Percentiles rank a stretch among this genome's conserved stretches.
Evolutionary conservation across 2,888 invertebrate species (phyloP).

Genomic region (Ichneumon xanthorius): DNA sequence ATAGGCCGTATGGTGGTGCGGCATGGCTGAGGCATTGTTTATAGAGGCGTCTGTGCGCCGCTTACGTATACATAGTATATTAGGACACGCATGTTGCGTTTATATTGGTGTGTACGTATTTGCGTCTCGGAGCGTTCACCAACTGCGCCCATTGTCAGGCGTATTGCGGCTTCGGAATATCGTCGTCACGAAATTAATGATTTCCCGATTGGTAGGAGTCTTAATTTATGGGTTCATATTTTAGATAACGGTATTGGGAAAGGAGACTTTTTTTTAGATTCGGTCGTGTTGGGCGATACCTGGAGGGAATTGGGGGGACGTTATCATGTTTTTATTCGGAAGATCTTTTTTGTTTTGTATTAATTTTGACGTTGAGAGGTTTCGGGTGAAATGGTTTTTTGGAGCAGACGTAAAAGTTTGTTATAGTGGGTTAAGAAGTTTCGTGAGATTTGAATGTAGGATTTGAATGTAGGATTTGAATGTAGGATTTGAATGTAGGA

Average conservation of each 20-base stretch:
- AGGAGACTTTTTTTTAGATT: background rate
- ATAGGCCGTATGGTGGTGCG: background rate
- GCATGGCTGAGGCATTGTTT: constrained; percentile 41
- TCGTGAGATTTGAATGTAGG: too few species aligned
- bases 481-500: too few species aligned
- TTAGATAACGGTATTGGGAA: background rate
- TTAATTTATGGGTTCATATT: background rate
- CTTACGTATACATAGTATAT: constrained; percentile 6
- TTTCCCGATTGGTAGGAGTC: constrained; percentile 19
- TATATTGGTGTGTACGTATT: constrained; percentile 1
- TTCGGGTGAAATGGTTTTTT: too few species aligned
- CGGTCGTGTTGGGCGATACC: background rate
- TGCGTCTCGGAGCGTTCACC: constrained; percentile 34
- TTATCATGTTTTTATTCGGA: background rate
- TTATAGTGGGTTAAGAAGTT: too few species aligned
- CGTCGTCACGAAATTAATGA: constrained; percentile 31
- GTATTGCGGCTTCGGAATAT: background rate
- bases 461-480: too few species aligned
- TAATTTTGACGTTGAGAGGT: too few species aligned
- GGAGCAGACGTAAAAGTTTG: too few species aligned
- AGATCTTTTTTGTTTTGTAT: background rate
- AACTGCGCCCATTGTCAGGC: constrained; percentile 31
- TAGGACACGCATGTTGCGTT: background rate
- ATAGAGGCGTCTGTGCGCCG: constrained; percentile 20
- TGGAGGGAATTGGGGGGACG: background rate